Conservation (phyloP, 92 coral and sea anemone species). For the Heteractis magnifica region DNA sequence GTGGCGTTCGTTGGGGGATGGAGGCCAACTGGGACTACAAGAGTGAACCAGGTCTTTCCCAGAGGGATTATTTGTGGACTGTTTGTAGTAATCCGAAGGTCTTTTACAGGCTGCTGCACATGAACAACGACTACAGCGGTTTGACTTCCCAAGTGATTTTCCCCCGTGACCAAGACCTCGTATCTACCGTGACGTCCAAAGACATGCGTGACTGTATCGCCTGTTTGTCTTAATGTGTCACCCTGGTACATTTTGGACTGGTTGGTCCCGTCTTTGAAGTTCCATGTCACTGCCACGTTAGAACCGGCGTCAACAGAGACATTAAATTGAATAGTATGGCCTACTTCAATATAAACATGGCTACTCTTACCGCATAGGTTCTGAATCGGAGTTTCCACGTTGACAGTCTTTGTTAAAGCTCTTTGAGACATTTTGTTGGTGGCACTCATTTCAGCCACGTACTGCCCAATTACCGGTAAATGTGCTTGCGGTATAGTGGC, state of each 20-base stretch:
- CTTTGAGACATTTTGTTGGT: conserved; percentile 59
- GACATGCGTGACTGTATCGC: conserved; percentile 31
- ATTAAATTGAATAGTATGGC: conserved; percentile 21
- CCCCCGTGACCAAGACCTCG: conserved; percentile 33
- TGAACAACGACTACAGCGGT: neutral
- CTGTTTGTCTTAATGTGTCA: conserved; percentile 30
- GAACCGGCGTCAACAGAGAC: conserved; percentile 57
- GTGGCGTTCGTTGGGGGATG: conserved; percentile 84
- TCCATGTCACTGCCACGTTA: conserved; percentile 67
- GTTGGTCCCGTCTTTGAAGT: conserved; percentile 55
- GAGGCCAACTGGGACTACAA: conserved; percentile 37
- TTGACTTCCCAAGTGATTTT: conserved; percentile 55
- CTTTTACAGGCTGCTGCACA: conserved; percentile 58
- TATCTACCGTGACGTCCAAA: conserved; percentile 54
- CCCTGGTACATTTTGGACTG: conserved; percentile 32
- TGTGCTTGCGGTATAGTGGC: neutral
- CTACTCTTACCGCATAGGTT: conserved; percentile 27
- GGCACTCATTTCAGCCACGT: conserved; percentile 42
- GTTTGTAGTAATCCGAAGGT: conserved; percentile 39
- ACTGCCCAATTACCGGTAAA: conserved; percentile 50
- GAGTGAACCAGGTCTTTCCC: conserved; percentile 54
- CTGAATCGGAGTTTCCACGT: conserved; percentile 55
- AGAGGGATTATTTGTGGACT: conserved; percentile 76
- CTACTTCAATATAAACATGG: conserved; percentile 48
- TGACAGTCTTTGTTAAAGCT: conserved; percentile 29